These are phyloP conservation scores for Mesitornis unicolor DNA, from an alignment of 2,113 vertebrate genomes.

Conservation along the genomic window DNA sequence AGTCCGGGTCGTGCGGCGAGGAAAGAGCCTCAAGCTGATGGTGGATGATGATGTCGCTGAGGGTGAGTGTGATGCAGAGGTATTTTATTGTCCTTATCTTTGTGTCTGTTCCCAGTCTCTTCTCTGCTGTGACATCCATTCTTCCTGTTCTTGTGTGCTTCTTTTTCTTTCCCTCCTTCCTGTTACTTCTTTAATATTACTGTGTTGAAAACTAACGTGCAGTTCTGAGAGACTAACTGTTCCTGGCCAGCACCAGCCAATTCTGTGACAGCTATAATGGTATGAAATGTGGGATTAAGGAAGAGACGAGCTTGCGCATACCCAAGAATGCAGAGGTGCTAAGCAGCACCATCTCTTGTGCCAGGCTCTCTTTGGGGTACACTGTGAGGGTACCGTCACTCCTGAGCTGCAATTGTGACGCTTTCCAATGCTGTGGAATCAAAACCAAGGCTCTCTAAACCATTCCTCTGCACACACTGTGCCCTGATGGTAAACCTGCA, in stretches of 20 bases:
- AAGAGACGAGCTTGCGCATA: neutral
- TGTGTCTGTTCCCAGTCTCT: neutral
- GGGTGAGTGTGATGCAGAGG: conserved; percentile 72
- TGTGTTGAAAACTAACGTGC: neutral
- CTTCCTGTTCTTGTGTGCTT: neutral
- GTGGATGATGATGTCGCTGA: conserved; percentile 96
- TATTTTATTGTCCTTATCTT: neutral
- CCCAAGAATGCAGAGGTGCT: neutral
- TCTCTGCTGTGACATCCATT: neutral
- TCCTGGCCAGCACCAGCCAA: neutral
- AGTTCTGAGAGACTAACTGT: neutral
- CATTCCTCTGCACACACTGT: neutral
- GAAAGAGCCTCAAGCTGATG: conserved; percentile 90
- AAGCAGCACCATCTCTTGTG: neutral
- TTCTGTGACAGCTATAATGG: rapidly evolving
- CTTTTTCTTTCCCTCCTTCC: rapidly evolving
- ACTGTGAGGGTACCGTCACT: neutral
- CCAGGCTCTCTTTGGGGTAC: neutral
- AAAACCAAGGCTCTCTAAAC: neutral
- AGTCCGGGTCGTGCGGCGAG: conserved; percentile 89
- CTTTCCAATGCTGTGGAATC: neutral
- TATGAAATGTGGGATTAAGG: rapidly evolving
- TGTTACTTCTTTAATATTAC: neutral
- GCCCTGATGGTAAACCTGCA: neutral
- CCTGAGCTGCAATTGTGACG: rapidly evolving